Percentiles rank a stretch among this genome's conserved stretches.
These are phyloP conservation scores for Psittacara wagleri DNA, from an alignment of 2,113 vertebrate species.

Conservation along the genomic window DNA sequence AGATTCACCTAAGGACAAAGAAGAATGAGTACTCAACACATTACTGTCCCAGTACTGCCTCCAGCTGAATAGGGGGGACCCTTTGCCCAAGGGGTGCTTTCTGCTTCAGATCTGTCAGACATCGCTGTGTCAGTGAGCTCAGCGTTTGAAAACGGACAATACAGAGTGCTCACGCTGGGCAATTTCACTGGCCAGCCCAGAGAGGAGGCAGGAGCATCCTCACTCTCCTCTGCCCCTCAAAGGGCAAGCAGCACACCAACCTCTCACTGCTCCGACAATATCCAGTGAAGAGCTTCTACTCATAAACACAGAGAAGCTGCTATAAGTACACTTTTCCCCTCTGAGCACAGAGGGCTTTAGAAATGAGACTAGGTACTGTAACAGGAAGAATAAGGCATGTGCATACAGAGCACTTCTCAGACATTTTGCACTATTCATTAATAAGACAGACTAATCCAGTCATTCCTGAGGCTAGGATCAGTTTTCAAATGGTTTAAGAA, in stretches of 20 bases:
- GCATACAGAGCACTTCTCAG: background rate
- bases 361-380: background rate
- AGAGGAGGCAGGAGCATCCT: background rate
- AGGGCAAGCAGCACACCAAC: background rate
- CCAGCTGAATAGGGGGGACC: background rate
- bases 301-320: background rate
- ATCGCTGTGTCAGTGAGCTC: rapidly evolving
- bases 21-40: background rate
- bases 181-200: background rate
- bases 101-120: background rate
- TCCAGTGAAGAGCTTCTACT: background rate
- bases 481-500: background rate
- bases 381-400: background rate
- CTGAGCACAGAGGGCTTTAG: background rate
- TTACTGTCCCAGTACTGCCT: background rate
- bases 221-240: background rate
- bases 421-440: background rate
- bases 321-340: background rate
- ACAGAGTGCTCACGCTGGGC: background rate
- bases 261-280: background rate
- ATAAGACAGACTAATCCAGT: background rate
- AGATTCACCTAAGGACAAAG: background rate
- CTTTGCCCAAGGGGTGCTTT: background rate
- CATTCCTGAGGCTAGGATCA: background rate
- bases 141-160: background rate